phyloP scores from a whole-genome alignment of 2,888 invertebrate species.

The Tetropium fuscum region DNA sequence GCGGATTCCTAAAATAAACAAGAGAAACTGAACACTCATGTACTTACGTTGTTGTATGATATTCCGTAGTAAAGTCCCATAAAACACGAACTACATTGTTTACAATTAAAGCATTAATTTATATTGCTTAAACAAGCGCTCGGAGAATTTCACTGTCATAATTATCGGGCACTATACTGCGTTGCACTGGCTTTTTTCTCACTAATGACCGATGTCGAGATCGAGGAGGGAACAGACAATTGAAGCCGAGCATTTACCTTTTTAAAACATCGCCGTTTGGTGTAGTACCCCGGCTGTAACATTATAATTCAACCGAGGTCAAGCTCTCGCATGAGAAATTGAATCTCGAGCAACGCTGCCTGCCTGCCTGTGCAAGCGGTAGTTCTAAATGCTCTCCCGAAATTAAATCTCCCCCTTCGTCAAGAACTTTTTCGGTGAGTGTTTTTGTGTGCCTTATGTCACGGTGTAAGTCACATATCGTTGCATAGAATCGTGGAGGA shows the following conservation, averaged over 20 bases:
- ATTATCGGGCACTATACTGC: conserved; percentile 16
- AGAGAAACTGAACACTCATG: neutral
- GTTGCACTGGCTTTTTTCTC: conserved; percentile 19
- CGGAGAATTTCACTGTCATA: conserved; percentile 3
- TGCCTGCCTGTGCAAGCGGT: conserved; percentile 12
- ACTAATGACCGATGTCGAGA: conserved; percentile 18
- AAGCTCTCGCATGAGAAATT: conserved; percentile 50
- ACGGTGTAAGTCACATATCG: no score
- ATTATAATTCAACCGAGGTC: conserved; percentile 54
- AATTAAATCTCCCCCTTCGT: conserved; percentile 13
- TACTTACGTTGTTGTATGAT: conserved; percentile 11
- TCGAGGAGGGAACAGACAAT: conserved; percentile 24
- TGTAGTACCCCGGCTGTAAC: conserved; percentile 45
- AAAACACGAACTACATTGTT: conserved; percentile 37
- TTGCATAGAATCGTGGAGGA: no score
- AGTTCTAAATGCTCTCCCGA: conserved; percentile 18
- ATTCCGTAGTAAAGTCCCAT: neutral
- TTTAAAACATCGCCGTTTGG: conserved; percentile 46
- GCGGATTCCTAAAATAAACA: conserved; percentile 1
- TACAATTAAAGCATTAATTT: conserved; percentile 9
- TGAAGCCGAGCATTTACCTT: conserved; percentile 46
- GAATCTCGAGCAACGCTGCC: conserved; percentile 41
- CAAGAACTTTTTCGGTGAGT: no score
- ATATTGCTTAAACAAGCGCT: conserved; percentile 3
- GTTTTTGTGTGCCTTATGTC: no score